Evolutionary conservation across 37 sponge, comb jelly and placozoan species (phyloP), one percentile per base, ranked within the genome.

Genomic region (Halisarca cf. caerulea): DNA sequence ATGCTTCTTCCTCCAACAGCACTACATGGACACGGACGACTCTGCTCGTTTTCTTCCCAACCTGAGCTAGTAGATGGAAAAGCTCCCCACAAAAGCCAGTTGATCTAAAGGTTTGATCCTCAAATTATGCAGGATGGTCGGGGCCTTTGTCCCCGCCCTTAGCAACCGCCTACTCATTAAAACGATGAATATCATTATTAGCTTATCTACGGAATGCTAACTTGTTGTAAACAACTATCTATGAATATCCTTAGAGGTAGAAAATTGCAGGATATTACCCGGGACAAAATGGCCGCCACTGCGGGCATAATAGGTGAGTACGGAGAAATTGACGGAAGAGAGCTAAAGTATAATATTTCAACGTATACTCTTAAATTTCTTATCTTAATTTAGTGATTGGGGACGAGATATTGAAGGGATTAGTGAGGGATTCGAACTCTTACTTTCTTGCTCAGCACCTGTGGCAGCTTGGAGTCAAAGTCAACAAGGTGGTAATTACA

Each of bases 361-460:
- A 17, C 57, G 57, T 55, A 55, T 20, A 55, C 11, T 69, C 38
- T 21, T 4, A 35, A 69, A 35, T 69, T 34, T 36, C 2, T 69
- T 28, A 2, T 66, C 17, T 84, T 32, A 44, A 0, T 78, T 40
- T 68, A 95, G 95, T 96, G 2, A 87, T 96, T 37, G 97, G 97
- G 25, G 94, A 96, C 43, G 97, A 96, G 72, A 87, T 96, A 36
- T 85, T 96, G 57, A 93, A 93, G 27, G 97, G 97, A 6, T 88
- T 83, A 32, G 90, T 93, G 5, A 87, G 88, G 54, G 97, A 96
- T 78, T 69, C 68, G 8, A 96, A 96, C 64, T 91, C 97, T 9
- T 75, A 85, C 68, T 96, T 84, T 58, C 74, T 96, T n/a, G 80
- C 83, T 47, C 34, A 89, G 64, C 82, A 91, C 62, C 82, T 96